phyloP scores from a whole-genome alignment of 2,888 invertebrate genomes.

The Coleophora deauratella region DNA sequence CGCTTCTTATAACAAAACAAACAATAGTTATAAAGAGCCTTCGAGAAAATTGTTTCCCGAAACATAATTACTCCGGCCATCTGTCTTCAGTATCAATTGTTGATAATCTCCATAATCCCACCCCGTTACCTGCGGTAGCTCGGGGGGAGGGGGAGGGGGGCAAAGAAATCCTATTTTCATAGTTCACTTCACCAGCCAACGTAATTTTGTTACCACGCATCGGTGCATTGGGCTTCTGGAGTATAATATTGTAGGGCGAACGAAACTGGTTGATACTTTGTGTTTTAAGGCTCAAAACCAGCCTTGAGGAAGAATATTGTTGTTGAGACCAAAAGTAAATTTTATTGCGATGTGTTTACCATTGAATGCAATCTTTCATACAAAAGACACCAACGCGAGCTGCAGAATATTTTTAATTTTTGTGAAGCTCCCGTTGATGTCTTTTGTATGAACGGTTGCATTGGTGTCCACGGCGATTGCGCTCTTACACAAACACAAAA shows the following conservation, averaged over 20 bases:
- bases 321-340: too few species aligned
- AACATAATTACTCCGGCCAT: constrained; percentile 21
- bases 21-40: too few species aligned
- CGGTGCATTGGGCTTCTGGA: constrained; percentile 61
- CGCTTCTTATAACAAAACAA: too few species aligned
- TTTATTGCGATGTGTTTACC: too few species aligned
- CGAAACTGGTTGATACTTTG: constrained; percentile 39
- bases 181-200: constrained; percentile 66
- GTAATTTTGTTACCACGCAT: constrained; percentile 67
- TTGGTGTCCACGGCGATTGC: too few species aligned
- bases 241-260: constrained; percentile 17
- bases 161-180: constrained; percentile 73
- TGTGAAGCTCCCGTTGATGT: too few species aligned
- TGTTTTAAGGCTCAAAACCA: neutral
- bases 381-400: too few species aligned
- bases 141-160: constrained; percentile 20
- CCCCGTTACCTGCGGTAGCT: constrained; percentile 41
- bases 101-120: constrained; percentile 62
- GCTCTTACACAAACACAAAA: too few species aligned
- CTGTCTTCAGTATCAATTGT: constrained; percentile 44
- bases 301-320: too few species aligned
- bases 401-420: too few species aligned
- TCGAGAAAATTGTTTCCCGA: constrained; percentile 5
- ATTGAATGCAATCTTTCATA: too few species aligned
- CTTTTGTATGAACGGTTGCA: too few species aligned